Evolutionary conservation across 2,888 invertebrate species (phyloP), one percentile per base, ranked within the genome.

Genomic region (Sepioteuthis lessoniana): DNA sequence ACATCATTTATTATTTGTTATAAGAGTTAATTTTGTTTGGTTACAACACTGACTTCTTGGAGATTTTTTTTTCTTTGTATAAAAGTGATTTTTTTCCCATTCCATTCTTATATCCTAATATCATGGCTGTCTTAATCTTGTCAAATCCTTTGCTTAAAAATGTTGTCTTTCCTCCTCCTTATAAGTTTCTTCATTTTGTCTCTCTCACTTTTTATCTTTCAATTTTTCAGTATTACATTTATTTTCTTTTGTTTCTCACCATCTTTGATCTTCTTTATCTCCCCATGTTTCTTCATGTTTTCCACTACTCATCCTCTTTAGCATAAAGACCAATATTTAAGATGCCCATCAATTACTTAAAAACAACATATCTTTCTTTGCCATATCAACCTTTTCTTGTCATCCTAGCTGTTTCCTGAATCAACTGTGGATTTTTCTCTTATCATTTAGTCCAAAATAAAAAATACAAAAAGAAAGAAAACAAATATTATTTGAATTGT

Each of bases 261-360:
- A 13, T 76, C 76, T 76, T 76, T 76, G 76, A 76, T 76, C 76
- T 76, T 76, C 76, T 76, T 76, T 76, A 76, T 76, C 76, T 35
- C 76, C 7, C n/a, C 76, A 16, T 35, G n/a, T 35, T n/a, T 8
- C 10, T n/a, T 19, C 31, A n/a, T 10, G 10, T 76, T 31, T 76
- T 35, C n/a, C 35, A 76, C 35, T n/a, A n/a, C 35, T 76, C 76
- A 76, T 76, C 76, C 76, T 76, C 76, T 76, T 76, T n/a, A 35
- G 76, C n/a, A 76, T n/a, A 76, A 76, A n/a, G 76, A 76, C 76
- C 76, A 76, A 76, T 35, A 76, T n/a, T 76, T 76, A 76, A 76
- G 76, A 16, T 76, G 76, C 16, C 76, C 76, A 76, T 76, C 76
- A 76, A 76, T 76, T 76, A 76, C 35, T 76, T 76, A 16, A 76